phyloP scores from a whole-genome alignment of 1,140 invertebrate genomes.

The Heliconius hermathena region DNA sequence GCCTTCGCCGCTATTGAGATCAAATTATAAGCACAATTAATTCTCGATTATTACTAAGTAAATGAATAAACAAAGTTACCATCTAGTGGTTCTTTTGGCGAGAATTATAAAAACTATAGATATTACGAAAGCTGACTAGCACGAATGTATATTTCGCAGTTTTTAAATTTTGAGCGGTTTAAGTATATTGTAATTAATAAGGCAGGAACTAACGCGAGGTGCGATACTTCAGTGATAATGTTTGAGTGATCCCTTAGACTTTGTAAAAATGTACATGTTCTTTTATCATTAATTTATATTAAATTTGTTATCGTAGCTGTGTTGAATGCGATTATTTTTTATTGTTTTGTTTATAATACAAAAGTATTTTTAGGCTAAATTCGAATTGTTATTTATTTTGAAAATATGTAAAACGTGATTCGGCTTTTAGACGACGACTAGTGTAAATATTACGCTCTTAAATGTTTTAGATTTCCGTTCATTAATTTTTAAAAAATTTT shows the following conservation, averaged over 20 bases:
- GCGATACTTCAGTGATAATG: constrained; percentile 67
- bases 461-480: constrained; percentile 73
- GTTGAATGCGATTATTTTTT: constrained; percentile 81
- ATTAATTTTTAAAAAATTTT: constrained; percentile 75
- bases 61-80: constrained; percentile 66
- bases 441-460: constrained; percentile 69
- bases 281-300: constrained; percentile 81
- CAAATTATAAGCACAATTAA: constrained; percentile 72
- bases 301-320: constrained; percentile 81
- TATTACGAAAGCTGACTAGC: constrained; percentile 18
- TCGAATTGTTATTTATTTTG: constrained; percentile 81
- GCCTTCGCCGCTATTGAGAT: constrained; percentile 65
- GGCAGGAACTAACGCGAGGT: neutral
- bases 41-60: constrained; percentile 56
- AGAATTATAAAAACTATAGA: constrained; percentile 31
- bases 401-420: constrained; percentile 75
- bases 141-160: constrained; percentile 24
- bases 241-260: constrained; percentile 74
- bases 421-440: constrained; percentile 53
- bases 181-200: constrained; percentile 42
- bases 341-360: constrained; percentile 81
- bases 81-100: constrained; percentile 55
- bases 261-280: constrained; percentile 79
- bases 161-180: constrained; percentile 31
- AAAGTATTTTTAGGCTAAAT: constrained; percentile 80